Conservation (phyloP, 1,140 invertebrate species). For the Apis cerana region DNA sequence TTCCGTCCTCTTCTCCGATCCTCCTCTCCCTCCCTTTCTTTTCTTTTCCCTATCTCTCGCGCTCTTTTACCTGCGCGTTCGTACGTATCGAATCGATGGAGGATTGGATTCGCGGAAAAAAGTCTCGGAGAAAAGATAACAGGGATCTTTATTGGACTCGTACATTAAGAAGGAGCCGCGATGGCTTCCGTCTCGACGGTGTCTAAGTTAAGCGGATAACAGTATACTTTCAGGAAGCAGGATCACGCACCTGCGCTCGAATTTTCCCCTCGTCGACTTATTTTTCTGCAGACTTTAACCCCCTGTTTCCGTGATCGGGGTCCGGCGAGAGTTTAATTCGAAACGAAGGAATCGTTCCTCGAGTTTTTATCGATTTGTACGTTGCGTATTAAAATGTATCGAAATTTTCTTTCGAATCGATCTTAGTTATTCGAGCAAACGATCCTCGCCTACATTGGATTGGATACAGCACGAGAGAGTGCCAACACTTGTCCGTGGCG, state of each 20-base stretch:
- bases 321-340: neutral
- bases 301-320: conserved; percentile 8
- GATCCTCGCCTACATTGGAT: too few species aligned
- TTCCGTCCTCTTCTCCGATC: neutral
- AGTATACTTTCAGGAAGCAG: conserved; percentile 74
- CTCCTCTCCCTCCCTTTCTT: neutral
- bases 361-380: too few species aligned
- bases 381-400: too few species aligned
- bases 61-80: neutral
- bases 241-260: conserved; percentile 72
- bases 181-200: conserved; percentile 77
- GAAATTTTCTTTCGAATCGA: too few species aligned
- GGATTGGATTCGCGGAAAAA: conserved; percentile 5
- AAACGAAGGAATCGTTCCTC: too few species aligned
- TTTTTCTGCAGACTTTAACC: conserved; percentile 25
- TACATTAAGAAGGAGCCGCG: conserved; percentile 73
- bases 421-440: neutral
- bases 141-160: conserved; percentile 78
- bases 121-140: conserved; percentile 66
- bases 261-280: neutral
- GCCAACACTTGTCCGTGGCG: too few species aligned
- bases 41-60: conserved; percentile 8
- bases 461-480: too few species aligned
- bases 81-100: neutral
- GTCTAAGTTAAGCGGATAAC: conserved; percentile 79